Conservation (phyloP, 2,888 invertebrate genomes). For the Caenorhabditis becei region DNA sequence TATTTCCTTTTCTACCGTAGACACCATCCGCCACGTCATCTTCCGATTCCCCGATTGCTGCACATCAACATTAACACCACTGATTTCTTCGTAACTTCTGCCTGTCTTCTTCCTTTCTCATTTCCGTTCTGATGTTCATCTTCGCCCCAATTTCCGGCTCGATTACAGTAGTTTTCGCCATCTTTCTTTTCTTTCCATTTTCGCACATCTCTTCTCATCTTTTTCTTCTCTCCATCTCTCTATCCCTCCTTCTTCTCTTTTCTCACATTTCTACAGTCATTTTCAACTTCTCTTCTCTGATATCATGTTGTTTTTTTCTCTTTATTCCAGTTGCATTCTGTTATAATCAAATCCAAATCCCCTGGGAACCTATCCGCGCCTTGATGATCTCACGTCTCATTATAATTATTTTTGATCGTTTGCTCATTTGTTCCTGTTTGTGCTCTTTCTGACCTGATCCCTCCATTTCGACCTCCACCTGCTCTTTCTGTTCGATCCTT, state of each 20-base stretch:
- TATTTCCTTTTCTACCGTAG: background rate
- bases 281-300: constrained; percentile 19
- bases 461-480: background rate
- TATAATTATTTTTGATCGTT: background rate
- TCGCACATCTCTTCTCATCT: background rate
- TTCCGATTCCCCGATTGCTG: background rate
- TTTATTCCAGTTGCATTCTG: background rate
- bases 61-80: background rate
- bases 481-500: background rate
- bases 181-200: background rate
- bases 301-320: background rate
- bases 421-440: background rate
- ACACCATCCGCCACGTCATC: background rate
- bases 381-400: background rate
- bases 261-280: constrained; percentile 11
- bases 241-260: constrained; percentile 16
- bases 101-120: background rate
- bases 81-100: background rate
- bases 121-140: constrained; percentile 4
- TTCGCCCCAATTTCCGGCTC: background rate
- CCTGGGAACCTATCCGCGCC: background rate
- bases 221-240: constrained; percentile 12
- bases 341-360: background rate
- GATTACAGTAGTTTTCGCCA: background rate
- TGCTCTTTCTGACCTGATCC: background rate